These are phyloP conservation scores for Acrocephalus kingi DNA, from an alignment of 2,113 vertebrate species.

Conservation along the genomic window DNA sequence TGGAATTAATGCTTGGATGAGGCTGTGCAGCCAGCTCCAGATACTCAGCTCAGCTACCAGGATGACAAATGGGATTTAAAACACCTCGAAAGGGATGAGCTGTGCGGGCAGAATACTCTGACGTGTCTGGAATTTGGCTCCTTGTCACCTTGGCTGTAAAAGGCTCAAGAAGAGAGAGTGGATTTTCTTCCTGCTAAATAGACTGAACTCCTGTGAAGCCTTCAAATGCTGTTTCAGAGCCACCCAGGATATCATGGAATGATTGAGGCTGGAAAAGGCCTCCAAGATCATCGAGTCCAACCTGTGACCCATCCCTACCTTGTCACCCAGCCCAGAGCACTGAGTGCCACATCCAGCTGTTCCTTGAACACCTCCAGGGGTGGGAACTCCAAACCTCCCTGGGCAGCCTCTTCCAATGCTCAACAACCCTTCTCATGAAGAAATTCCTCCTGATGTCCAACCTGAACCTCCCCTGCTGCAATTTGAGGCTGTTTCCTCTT, in stretches of 20 bases:
- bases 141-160: not conserved
- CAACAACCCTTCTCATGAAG: not conserved
- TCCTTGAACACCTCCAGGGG: not conserved
- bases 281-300: accelerated
- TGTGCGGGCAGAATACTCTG: not conserved
- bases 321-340: not conserved
- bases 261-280: not conserved
- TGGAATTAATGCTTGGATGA: not conserved
- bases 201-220: not conserved
- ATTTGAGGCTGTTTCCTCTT: accelerated
- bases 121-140: not conserved
- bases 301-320: not conserved
- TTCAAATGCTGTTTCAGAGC: not conserved
- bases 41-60: not conserved
- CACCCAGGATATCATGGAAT: not conserved
- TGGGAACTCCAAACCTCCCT: not conserved
- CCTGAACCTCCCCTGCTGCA: accelerated
- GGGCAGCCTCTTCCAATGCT: not conserved
- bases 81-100: not conserved
- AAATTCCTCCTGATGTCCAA: not conserved
- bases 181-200: not conserved
- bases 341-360: accelerated
- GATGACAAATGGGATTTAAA: not conserved
- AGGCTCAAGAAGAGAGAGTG: not conserved
- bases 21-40: not conserved